Percentiles rank a stretch among this genome's conserved stretches.
Conservation (phyloP, 2,888 invertebrate species). For the Lasioglossum pauxillum region DNA sequence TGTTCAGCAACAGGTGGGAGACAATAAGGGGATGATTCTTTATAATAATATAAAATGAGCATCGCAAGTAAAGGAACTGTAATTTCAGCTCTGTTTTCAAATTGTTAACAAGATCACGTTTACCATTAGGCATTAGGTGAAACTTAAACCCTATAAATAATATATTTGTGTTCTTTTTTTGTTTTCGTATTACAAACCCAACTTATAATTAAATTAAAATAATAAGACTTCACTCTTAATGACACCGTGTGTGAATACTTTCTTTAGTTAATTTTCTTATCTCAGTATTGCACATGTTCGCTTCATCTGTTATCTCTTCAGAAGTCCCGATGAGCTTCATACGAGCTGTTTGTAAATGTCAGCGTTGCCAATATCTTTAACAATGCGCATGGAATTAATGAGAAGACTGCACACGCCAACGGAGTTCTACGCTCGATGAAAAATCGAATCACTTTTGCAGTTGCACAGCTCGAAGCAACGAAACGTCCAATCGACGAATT, state of each 20-base stretch:
- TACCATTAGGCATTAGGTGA: background rate
- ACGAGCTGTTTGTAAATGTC: background rate
- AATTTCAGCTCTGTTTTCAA: background rate
- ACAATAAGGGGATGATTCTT: background rate
- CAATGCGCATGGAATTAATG: background rate
- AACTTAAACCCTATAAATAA: background rate
- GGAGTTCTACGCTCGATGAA: background rate
- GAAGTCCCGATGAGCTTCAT: background rate
- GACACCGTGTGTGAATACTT: background rate
- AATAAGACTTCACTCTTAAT: too few species aligned
- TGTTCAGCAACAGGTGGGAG: background rate
- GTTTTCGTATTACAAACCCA: background rate
- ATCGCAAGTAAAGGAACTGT: background rate
- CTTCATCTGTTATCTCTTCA: background rate
- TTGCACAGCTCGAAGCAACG: background rate
- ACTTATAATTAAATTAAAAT: background rate
- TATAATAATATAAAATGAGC: background rate
- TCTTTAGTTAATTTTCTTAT: background rate
- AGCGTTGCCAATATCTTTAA: background rate
- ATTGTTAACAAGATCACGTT: background rate
- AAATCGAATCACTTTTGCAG: background rate
- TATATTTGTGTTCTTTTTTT: background rate
- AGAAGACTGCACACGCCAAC: background rate
- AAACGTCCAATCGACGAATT: background rate
- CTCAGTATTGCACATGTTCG: background rate